These are phyloP conservation scores for Pelochelys cantorii DNA, from an alignment of 2,797 vertebrate genomes.

Conservation along the genomic window DNA sequence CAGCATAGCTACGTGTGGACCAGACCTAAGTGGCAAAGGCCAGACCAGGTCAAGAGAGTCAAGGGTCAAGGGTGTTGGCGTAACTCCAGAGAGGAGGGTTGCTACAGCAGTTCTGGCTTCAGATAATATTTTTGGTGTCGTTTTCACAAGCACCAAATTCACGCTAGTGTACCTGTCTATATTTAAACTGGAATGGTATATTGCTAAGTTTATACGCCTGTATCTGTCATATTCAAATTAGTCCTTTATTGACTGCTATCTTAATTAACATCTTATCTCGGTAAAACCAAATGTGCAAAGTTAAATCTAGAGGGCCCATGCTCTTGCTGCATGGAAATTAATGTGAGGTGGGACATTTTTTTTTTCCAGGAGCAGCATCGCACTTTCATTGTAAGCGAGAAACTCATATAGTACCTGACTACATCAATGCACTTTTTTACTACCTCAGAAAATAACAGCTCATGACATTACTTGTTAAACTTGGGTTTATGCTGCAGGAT, in stretches of 20 bases:
- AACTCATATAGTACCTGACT: neutral
- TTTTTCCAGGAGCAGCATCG: rapidly evolving
- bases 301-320: neutral
- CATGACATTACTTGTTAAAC: neutral
- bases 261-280: conserved; percentile 24
- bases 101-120: neutral
- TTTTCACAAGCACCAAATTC: neutral
- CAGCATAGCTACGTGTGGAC: too few relatives aligned
- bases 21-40: too few relatives aligned
- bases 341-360: rapidly evolving
- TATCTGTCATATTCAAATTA: neutral
- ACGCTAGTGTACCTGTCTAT: rapidly evolving
- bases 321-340: rapidly evolving
- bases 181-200: neutral
- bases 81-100: neutral
- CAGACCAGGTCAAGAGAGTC: neutral
- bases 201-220: neutral
- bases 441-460: neutral
- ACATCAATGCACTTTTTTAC: neutral
- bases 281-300: rapidly evolving
- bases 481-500: conserved; percentile 10
- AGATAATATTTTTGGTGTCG: neutral
- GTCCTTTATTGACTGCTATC: neutral
- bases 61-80: neutral
- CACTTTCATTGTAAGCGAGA: rapidly evolving